These are phyloP conservation scores for Oryzias javanicus DNA, from an alignment of 2,113 vertebrate species.

Conservation along the genomic window DNA sequence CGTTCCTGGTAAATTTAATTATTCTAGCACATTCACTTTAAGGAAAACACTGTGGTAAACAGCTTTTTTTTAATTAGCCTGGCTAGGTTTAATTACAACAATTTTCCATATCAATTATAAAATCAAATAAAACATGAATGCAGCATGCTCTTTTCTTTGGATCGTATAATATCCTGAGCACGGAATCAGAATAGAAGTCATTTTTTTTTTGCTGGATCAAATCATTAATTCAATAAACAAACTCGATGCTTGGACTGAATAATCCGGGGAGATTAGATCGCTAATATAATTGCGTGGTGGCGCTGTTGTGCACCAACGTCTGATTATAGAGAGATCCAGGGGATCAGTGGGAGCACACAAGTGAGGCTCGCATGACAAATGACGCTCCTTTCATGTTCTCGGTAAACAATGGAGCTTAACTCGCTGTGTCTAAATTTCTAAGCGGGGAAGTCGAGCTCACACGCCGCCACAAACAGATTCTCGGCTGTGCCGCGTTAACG, in stretches of 20 bases:
- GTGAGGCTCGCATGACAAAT: neutral
- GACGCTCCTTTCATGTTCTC: neutral
- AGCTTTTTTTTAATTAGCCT: constrained; percentile 26
- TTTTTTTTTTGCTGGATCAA: constrained; percentile 23
- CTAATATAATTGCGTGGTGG: constrained; percentile 35
- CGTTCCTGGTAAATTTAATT: constrained; percentile 42
- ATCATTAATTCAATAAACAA: constrained; percentile 52
- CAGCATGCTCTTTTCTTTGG: constrained; percentile 7
- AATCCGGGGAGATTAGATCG: constrained; percentile 49
- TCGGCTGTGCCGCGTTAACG: constrained; percentile 1
- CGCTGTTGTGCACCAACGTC: constrained; percentile 18
- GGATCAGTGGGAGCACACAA: constrained; percentile 14
- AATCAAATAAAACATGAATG: constrained; percentile 26
- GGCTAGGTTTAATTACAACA: constrained; percentile 15
- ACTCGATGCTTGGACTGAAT: constrained; percentile 27
- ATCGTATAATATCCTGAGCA: constrained; percentile 12
- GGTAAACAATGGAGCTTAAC: neutral
- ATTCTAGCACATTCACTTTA: constrained; percentile 33
- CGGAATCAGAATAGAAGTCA: constrained; percentile 23
- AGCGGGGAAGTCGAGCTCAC: neutral
- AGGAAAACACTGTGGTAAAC: constrained; percentile 33
- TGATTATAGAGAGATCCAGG: constrained; percentile 34
- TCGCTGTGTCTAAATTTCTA: neutral
- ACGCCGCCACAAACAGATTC: neutral
- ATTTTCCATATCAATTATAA: constrained; percentile 35